Evolutionary conservation across 2,797 vertebrate genomes (phyloP), one percentile per base, ranked within the genome.

Genomic region (Eurystomus glaucurus): DNA sequence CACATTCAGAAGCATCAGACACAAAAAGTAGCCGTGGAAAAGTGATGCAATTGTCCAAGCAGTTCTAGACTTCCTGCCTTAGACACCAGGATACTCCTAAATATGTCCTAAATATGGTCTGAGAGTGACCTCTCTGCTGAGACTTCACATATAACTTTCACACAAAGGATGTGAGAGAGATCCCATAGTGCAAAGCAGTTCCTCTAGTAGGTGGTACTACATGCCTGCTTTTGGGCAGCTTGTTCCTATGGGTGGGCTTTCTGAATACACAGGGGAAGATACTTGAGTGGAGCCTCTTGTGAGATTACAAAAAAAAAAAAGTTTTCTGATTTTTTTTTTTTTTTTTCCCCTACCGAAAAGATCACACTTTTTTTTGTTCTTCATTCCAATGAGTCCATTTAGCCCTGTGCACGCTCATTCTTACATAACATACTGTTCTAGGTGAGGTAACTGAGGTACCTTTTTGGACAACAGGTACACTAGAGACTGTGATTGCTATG

Each of bases 381-480:
- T 9, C 2, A 0, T 88, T 88, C 35, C 22, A 46, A 1, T 31
- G 11, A 41, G 17, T 61, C 4, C 15, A 3, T 65, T 79, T 69
- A 25, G 3, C 39, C 48, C 10, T 18, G 4, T 28, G 28, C 1
- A 0, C 4, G 1, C 4, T 60, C 39, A 68, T 66, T 66, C 31
- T 60, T 20, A 28, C 2, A 5, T 43, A 14, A 14, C 9, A 3
- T 52, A 7, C 6, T 76, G 58, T 28, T 81, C 4, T 51, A 55
- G 11, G 16, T 21, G 28, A 52, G 14, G 45, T 31, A 61, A 45
- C 8, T 28, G 43, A 72, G 8, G 20, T 41, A 54, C 3, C 8
- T 50, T 52, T 78, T 64, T 60, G 50, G 35, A 21, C 28, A 77
- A 57, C 5, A 65, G 10, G 17, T 54, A 41, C 48, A 3, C 29